Conservation (phyloP, 2,113 vertebrate species). For the Turdus rufiventris region DNA sequence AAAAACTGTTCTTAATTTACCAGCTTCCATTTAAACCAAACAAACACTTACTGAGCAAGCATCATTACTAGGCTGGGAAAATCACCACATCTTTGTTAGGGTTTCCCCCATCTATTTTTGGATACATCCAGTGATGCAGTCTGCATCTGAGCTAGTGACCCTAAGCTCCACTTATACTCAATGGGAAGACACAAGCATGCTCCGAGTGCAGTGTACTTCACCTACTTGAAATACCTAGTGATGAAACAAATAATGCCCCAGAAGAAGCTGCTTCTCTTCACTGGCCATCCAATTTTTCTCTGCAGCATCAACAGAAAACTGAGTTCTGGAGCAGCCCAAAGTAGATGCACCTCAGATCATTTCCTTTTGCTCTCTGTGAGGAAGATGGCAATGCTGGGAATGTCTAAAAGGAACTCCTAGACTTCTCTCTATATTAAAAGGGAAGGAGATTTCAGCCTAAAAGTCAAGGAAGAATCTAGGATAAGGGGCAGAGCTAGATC, state of each 20-base stretch:
- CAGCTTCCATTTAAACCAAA: not conserved
- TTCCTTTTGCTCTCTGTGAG: not conserved
- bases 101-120: not conserved
- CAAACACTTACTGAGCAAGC: not conserved
- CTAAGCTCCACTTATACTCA: not conserved
- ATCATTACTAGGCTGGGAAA: not conserved
- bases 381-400: not conserved
- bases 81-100: not conserved
- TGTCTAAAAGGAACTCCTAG: not conserved
- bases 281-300: not conserved
- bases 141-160: not conserved
- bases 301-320: not conserved
- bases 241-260: not conserved
- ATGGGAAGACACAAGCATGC: not conserved
- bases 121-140: not conserved
- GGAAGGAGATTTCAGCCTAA: not conserved
- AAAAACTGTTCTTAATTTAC: not conserved
- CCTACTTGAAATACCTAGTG: not conserved
- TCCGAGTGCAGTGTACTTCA: not conserved
- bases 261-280: not conserved
- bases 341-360: not conserved
- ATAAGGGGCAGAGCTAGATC: not conserved
- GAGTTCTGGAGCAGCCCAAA: not conserved
- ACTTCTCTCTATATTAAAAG: not conserved
- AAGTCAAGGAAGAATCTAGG: not conserved